Conservation (phyloP, 1,140 invertebrate genomes). For the Gonatopus flavifemur region DNA sequence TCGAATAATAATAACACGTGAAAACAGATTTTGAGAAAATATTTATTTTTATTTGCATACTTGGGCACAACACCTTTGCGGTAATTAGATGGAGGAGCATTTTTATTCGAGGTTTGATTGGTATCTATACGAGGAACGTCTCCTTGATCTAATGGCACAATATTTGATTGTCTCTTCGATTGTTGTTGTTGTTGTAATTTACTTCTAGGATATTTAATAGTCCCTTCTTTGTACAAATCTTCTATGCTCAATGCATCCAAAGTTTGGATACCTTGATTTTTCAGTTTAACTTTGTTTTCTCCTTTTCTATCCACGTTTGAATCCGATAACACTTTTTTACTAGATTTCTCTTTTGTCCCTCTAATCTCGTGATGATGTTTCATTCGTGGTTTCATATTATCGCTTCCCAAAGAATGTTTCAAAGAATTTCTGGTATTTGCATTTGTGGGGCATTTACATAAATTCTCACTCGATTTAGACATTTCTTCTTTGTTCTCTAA, state of each 20-base stretch:
- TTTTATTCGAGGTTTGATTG: constrained; percentile 26
- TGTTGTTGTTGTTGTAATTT: too few species aligned
- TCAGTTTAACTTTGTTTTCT: constrained; percentile 25
- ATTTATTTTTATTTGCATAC: constrained; percentile 35
- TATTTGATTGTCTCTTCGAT: constrained; percentile 2
- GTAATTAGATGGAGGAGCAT: constrained; percentile 37
- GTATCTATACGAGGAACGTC: constrained; percentile 10
- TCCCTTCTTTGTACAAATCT: constrained; percentile 36
- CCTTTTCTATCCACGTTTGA: constrained; percentile 16
- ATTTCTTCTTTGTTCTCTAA: not conserved
- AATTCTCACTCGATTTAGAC: too few species aligned
- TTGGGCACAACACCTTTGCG: constrained; percentile 53
- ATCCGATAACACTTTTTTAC: constrained; percentile 28
- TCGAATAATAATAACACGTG: too few species aligned
- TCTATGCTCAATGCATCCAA: constrained; percentile 36
- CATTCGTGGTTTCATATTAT: too few species aligned
- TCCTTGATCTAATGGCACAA: constrained; percentile 18
- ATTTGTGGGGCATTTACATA: too few species aligned
- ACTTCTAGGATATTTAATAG: constrained; percentile 46
- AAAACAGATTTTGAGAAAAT: too few species aligned
- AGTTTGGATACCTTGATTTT: constrained; percentile 49
- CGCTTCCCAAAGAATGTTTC: too few species aligned
- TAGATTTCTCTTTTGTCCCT: constrained; percentile 11
- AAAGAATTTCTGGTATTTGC: too few species aligned
- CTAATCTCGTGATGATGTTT: too few species aligned